These are phyloP conservation scores for Omphaloscelis lunosa DNA, from an alignment of 2,888 invertebrate genomes.

Conservation along the genomic window DNA sequence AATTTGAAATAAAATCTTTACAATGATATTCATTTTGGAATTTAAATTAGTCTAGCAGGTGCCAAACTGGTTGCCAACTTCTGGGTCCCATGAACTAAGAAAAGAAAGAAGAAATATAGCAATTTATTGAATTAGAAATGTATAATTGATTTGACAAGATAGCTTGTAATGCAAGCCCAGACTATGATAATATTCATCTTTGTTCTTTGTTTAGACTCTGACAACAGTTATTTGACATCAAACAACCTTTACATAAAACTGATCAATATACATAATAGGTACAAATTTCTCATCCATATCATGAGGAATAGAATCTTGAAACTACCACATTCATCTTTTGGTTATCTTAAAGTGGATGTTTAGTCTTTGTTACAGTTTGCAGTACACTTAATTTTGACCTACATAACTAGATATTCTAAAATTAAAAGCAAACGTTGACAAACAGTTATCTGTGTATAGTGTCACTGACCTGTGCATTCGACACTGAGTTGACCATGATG, in stretches of 20 bases:
- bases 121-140: neutral
- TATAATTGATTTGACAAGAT: neutral
- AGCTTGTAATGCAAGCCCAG: neutral
- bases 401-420: neutral
- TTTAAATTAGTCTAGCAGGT: neutral
- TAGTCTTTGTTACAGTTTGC: neutral
- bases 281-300: neutral
- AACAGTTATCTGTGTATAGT: conserved; percentile 3
- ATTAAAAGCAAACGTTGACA: conserved; percentile 1
- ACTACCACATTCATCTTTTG: neutral
- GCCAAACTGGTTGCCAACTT: neutral
- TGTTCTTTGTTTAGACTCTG: neutral
- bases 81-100: neutral
- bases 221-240: neutral
- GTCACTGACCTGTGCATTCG: conserved; percentile 95
- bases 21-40: neutral
- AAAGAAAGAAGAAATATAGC: neutral
- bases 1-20: conserved; percentile 55
- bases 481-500: conserved; percentile 99
- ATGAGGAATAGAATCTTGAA: neutral
- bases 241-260: neutral
- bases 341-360: neutral
- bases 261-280: neutral
- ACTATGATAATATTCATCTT: neutral
- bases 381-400: conserved; percentile 5